These are phyloP conservation scores for Paralichthys olivaceus DNA, from an alignment of 2,113 vertebrate species.

Conservation along the genomic window DNA sequence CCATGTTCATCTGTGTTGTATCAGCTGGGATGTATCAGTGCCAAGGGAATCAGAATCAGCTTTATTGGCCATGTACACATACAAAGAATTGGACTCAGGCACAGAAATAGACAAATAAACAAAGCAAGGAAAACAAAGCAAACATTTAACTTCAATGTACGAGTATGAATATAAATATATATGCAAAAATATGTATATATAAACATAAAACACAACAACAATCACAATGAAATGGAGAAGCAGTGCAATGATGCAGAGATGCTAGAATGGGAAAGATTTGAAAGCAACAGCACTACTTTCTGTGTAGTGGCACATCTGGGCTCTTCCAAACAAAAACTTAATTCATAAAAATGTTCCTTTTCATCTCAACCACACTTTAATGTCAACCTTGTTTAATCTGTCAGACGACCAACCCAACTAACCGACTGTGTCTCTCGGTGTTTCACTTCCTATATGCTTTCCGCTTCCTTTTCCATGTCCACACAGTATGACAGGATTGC, in stretches of 20 bases:
- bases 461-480: slow-evolving; percentile 24
- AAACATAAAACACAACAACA: too few relatives aligned
- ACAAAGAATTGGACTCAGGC: too few relatives aligned
- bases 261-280: background rate
- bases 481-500: slow-evolving; percentile 30
- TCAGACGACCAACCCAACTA: background rate
- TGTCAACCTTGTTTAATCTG: background rate
- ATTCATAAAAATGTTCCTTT: background rate
- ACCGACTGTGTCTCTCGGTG: slow-evolving; percentile 8
- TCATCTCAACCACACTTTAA: background rate
- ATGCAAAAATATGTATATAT: too few relatives aligned
- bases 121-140: too few relatives aligned
- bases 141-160: too few relatives aligned
- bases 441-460: slow-evolving; percentile 24
- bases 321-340: background rate
- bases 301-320: slow-evolving; percentile 20
- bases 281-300: slow-evolving; percentile 14
- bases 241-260: too few relatives aligned
- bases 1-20: slow-evolving; percentile 41
- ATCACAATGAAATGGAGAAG: too few relatives aligned
- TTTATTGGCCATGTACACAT: too few relatives aligned
- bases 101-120: too few relatives aligned
- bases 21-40: slow-evolving; percentile 29
- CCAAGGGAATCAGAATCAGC: too few relatives aligned
- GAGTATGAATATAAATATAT: too few relatives aligned